Conservation (phyloP, 2,113 vertebrate genomes). For the Cyprinodon variegatus region DNA sequence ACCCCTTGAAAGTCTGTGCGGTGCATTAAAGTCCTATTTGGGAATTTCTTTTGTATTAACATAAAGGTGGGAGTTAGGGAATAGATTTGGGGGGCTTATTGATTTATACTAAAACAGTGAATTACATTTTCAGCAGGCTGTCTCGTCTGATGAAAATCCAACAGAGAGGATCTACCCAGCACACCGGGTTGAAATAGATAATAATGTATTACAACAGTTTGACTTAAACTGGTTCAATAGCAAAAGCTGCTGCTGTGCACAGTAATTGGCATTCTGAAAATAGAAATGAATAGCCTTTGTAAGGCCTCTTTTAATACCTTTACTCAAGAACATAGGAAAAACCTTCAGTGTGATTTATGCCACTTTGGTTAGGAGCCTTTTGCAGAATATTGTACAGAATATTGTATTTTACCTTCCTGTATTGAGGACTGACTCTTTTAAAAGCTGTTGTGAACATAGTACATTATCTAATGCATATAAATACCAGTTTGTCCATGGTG, state of each 20-base stretch:
- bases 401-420: constrained; percentile 24
- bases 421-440: constrained; percentile 15
- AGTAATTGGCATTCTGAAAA: constrained; percentile 70
- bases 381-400: neutral
- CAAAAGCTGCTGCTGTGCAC: constrained; percentile 65
- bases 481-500: too few species aligned
- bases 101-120: constrained; percentile 77
- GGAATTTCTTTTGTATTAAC: constrained; percentile 73
- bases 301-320: constrained; percentile 42
- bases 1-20: constrained; percentile 59
- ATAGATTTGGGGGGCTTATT: constrained; percentile 70
- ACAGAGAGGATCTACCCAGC: constrained; percentile 65
- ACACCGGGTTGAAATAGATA: constrained; percentile 64
- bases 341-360: constrained; percentile 40
- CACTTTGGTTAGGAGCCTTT: constrained; percentile 20
- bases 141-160: constrained; percentile 73
- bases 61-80: constrained; percentile 70
- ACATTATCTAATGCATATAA: constrained; percentile 11
- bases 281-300: constrained; percentile 64
- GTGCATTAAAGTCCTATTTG: constrained; percentile 72
- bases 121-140: constrained; percentile 75
- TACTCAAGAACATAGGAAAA: constrained; percentile 28
- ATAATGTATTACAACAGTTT: constrained; percentile 75
- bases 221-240: constrained; percentile 69
- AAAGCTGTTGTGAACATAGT: constrained; percentile 32